Conservation (phyloP, 2,888 invertebrate species). For the Eupithecia subfuscata region DNA sequence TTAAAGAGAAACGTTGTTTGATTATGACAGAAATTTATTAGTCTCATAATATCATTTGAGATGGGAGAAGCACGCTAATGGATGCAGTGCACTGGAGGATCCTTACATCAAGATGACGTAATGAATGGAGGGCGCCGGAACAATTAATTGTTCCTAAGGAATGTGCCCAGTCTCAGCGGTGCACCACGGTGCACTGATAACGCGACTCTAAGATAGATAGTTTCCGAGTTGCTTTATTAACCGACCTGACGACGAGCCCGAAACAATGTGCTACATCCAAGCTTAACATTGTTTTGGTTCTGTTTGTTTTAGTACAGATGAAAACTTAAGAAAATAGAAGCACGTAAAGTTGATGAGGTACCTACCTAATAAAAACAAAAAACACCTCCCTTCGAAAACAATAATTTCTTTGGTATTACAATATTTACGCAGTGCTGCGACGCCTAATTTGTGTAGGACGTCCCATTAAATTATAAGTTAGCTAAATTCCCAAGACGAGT, state of each 20-base stretch:
- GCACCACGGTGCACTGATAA: constrained; percentile 71
- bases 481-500: constrained; percentile 63
- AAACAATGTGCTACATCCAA: constrained; percentile 2
- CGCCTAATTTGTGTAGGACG: constrained; percentile 32
- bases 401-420: constrained; percentile 13
- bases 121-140: constrained; percentile 66
- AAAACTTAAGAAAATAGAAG: neutral
- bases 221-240: constrained; percentile 35
- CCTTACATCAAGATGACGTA: constrained; percentile 69
- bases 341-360: neutral
- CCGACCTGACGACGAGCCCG: constrained; percentile 6
- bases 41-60: constrained; percentile 37
- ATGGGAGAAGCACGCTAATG: constrained; percentile 51
- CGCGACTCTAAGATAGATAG: constrained; percentile 63
- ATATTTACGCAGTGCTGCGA: constrained; percentile 19
- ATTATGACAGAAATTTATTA: neutral
- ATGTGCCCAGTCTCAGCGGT: constrained; percentile 70
- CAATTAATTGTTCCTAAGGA: constrained; percentile 74
- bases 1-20: neutral
- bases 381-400: neutral
- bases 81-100: constrained; percentile 52
- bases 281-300: neutral
- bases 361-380: neutral
- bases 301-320: neutral
- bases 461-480: constrained; percentile 65